These are phyloP conservation scores for Hipparchia semele DNA, from an alignment of 2,888 invertebrate genomes.

Conservation along the genomic window DNA sequence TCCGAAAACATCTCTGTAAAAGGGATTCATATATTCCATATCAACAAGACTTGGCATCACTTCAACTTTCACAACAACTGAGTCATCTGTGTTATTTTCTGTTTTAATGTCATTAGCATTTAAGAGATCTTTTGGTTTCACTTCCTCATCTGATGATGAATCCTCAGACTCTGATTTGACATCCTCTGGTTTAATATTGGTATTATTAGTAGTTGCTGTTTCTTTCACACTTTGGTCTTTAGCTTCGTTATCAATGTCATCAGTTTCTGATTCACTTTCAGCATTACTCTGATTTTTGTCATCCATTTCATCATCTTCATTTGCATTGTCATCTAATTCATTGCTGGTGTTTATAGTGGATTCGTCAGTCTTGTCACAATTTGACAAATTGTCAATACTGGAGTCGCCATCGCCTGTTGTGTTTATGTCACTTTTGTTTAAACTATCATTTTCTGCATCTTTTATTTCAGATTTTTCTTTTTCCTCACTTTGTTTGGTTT, in stretches of 20 bases:
- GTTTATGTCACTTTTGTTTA: constrained; percentile 16
- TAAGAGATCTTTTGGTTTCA: constrained; percentile 31
- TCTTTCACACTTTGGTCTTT: constrained; percentile 18
- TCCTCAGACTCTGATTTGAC: constrained; percentile 28
- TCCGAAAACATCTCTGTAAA: constrained; percentile 58
- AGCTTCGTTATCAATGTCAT: constrained; percentile 24
- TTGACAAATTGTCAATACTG: constrained; percentile 21
- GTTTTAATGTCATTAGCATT: constrained; percentile 22
- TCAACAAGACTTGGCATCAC: constrained; percentile 48
- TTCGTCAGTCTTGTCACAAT: constrained; percentile 20
- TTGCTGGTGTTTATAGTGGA: constrained; percentile 22
- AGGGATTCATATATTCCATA: constrained; percentile 53
- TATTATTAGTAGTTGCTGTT: background rate
- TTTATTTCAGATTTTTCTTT: constrained; percentile 18
- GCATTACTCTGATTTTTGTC: constrained; percentile 28
- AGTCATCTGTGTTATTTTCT: constrained; percentile 31
- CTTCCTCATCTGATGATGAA: constrained; percentile 36
- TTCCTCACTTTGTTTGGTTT: constrained; percentile 15
- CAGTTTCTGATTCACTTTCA: constrained; percentile 27
- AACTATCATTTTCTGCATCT: constrained; percentile 24
- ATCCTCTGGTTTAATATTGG: constrained; percentile 7
- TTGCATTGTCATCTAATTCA: constrained; percentile 21
- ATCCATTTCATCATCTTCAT: constrained; percentile 32
- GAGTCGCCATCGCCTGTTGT: constrained; percentile 13
- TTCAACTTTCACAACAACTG: constrained; percentile 54